These are phyloP conservation scores for Mormyrus hasselquistii DNA, from an alignment of 2,797 vertebrate species.

Conservation along the genomic window DNA sequence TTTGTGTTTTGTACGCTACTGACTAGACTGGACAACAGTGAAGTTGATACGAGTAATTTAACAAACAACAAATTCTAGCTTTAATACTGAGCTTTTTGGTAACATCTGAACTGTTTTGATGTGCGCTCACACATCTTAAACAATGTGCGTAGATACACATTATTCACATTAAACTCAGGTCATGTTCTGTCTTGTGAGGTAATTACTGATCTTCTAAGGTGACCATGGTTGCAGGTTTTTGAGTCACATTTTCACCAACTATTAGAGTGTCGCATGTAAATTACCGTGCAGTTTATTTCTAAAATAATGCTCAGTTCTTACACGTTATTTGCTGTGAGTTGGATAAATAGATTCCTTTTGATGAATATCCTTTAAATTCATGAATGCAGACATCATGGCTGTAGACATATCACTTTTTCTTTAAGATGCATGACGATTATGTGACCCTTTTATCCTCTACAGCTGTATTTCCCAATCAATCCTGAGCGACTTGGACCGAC, in stretches of 20 bases:
- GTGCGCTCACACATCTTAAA: neutral
- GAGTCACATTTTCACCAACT: neutral
- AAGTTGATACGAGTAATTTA: neutral
- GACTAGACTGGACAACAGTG: neutral
- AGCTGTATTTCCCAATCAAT: neutral
- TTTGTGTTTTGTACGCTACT: neutral
- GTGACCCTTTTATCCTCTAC: neutral
- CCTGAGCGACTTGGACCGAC: neutral
- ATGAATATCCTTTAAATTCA: neutral
- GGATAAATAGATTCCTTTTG: neutral
- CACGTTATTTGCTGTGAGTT: neutral
- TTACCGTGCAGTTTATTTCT: neutral
- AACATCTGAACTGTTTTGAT: neutral
- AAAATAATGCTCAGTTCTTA: neutral
- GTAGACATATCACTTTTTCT: neutral
- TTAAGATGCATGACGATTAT: slow-evolving; percentile 4
- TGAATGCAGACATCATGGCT: neutral
- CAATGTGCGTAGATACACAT: neutral
- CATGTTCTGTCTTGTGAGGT: neutral
- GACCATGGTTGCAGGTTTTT: neutral
- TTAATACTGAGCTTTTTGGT: neutral
- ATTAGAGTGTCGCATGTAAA: neutral
- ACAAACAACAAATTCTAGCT: neutral
- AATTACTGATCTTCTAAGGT: neutral
- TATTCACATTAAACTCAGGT: neutral